Evolutionary conservation across 2,888 invertebrate species (phyloP), one percentile per base, ranked within the genome.

Genomic region (Meghimatium bilineatum): DNA sequence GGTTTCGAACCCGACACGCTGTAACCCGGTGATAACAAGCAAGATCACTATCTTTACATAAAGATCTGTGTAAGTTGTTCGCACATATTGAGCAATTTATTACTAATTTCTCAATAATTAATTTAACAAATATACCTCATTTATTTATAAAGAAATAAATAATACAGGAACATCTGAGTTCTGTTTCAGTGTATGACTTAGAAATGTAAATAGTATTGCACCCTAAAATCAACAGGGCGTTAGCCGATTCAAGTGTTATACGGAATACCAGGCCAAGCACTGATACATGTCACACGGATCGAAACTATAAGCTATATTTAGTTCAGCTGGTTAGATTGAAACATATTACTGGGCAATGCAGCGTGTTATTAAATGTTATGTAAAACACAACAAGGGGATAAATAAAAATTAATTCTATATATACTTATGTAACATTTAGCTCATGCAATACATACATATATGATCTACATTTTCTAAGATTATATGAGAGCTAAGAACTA

Each of bases 161-260:
- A 44, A 44, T 44, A 8, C 6, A 44, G 5, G 44, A 8, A 44
- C 44, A 44, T 44, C 44, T 12, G 6, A 12, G 44, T 29, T 20
- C n/a, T 17, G 23, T 49, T 74, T n/a, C n/a, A n/a, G n/a, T n/a
- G n/a, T n/a, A n/a, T 38, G 69, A 26, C 34, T 32, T 23, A 56
- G 56, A 34, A 8, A 12, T 44, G 44, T 44, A 12, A 5, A 44
- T 34, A n/a, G 29, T 56, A 38, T 60, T 23, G n/a, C 60, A 63
- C 77, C 77, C 63, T n/a, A 60, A 38, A 77, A 77, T 38, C 77
- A 77, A 77, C 77, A 77, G 77, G 77, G 77, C 77, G 77, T 77
- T 77, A 77, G 77, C 77, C 63, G 49, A 49, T 34, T 76, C 34
- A 72, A 72, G 72, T n/a, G n/a, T 38, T 29, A n/a, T 38, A 12